These are phyloP conservation scores for Anhinga rufa DNA, from an alignment of 2,113 vertebrate genomes.

Conservation along the genomic window DNA sequence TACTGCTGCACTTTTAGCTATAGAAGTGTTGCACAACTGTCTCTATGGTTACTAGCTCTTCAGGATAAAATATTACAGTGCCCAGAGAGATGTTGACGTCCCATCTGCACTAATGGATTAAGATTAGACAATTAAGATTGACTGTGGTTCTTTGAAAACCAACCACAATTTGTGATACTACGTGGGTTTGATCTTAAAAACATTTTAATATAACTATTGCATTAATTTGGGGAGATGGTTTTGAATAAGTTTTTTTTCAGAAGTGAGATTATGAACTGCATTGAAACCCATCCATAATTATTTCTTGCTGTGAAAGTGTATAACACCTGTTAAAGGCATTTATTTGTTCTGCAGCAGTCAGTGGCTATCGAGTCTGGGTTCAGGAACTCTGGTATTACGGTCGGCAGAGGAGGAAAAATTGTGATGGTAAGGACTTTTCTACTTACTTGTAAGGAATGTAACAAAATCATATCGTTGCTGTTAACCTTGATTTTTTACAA, in stretches of 20 bases:
- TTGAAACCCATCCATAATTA: background rate
- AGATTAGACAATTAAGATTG: background rate
- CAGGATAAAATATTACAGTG: background rate
- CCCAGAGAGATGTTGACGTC: rapidly evolving
- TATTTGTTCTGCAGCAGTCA: slow-evolving; percentile 75
- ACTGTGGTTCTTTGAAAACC: background rate
- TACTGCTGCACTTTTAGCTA: background rate
- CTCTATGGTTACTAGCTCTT: background rate
- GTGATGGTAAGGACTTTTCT: slow-evolving; percentile 77
- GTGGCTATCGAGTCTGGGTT: slow-evolving; percentile 87
- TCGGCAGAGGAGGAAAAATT: slow-evolving; percentile 88
- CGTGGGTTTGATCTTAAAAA: background rate
- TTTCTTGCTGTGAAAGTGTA: background rate
- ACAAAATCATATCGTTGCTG: rapidly evolving
- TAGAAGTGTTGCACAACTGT: rapidly evolving
- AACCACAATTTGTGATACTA: background rate
- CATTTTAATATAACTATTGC: background rate
- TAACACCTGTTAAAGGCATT: background rate
- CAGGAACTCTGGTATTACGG: slow-evolving; percentile 92
- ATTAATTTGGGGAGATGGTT: background rate
- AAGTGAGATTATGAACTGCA: rapidly evolving
- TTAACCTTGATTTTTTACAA: background rate
- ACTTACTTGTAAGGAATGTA: background rate
- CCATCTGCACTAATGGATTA: background rate
- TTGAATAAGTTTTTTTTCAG: background rate